Percentiles rank a stretch among this genome's conserved stretches.
phyloP scores from a whole-genome alignment of 1,140 invertebrate genomes.

The Cryptotermes secundus region DNA sequence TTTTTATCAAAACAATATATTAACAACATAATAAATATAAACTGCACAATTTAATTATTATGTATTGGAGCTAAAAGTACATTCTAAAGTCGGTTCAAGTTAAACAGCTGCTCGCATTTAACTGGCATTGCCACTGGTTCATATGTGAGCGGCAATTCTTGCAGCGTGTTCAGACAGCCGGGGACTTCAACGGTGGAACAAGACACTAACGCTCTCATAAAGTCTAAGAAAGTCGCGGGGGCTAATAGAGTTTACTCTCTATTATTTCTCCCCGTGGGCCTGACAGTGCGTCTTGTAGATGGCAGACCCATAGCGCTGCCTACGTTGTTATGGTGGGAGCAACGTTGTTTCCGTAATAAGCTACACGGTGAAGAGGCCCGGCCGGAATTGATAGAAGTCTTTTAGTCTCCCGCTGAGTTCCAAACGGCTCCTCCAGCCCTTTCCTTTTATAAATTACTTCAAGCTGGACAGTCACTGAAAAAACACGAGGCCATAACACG shows the following conservation, averaged over 20 bases:
- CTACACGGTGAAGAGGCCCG: not conserved
- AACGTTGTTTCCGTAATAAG: constrained; percentile 21
- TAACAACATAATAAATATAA: no score
- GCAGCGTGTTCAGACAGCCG: not conserved
- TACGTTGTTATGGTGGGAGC: not conserved
- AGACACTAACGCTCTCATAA: constrained; percentile 24
- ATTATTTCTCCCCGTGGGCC: constrained; percentile 25
- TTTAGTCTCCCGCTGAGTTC: constrained; percentile 18
- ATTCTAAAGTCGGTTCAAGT: no score
- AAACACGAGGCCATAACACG: not conserved
- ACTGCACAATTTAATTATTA: no score
- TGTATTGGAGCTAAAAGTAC: no score
- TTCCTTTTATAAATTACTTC: not conserved
- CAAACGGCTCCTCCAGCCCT: not conserved
- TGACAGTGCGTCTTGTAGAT: constrained; percentile 19
- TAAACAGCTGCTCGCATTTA: not conserved
- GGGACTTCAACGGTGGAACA: constrained; percentile 24
- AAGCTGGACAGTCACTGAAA: not conserved
- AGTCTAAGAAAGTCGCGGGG: constrained; percentile 5
- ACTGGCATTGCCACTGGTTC: not conserved
- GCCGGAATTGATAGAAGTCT: not conserved
- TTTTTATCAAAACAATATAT: no score
- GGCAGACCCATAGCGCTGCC: not conserved
- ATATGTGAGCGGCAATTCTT: not conserved
- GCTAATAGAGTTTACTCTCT: constrained; percentile 28